Percentiles rank a stretch among this genome's conserved stretches.
These are phyloP conservation scores for Camptogramma bilineatum DNA, from an alignment of 2,888 invertebrate genomes.

Conservation along the genomic window DNA sequence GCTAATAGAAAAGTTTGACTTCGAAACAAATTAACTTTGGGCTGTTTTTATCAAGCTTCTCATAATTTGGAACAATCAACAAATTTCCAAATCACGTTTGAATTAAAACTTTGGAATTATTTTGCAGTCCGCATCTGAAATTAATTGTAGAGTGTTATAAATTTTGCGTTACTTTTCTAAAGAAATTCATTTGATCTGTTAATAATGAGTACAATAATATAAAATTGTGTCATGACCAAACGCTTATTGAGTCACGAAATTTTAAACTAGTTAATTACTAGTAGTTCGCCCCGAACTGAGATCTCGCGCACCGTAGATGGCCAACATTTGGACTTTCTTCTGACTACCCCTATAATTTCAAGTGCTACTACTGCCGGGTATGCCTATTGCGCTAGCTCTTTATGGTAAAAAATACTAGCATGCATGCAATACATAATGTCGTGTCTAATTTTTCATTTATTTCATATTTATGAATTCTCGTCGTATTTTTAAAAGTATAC, in stretches of 20 bases:
- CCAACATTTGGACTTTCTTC: no score
- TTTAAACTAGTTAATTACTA: neutral
- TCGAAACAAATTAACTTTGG: constrained; percentile 36
- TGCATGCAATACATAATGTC: no score
- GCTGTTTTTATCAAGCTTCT: constrained; percentile 34
- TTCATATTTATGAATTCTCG: no score
- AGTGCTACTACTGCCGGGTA: no score
- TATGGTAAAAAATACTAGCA: no score
- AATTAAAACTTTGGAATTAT: constrained; percentile 29
- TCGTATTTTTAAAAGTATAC: no score
- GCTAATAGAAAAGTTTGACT: constrained; percentile 32
- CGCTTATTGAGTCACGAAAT: neutral
- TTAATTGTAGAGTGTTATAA: constrained; percentile 19
- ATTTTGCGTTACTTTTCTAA: constrained; percentile 1
- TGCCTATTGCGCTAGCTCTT: no score
- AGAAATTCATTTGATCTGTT: neutral
- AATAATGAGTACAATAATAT: neutral
- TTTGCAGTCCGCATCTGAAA: constrained; percentile 11
- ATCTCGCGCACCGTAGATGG: no score
- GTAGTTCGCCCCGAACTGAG: no score
- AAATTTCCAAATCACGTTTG: constrained; percentile 36
- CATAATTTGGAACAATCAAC: constrained; percentile 36
- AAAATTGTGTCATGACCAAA: neutral
- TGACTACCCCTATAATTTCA: no score
- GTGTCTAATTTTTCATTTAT: no score